Percentiles rank a stretch among this genome's conserved stretches.
phyloP scores from a whole-genome alignment of 2,797 vertebrate genomes.

The Zalophus californianus region DNA sequence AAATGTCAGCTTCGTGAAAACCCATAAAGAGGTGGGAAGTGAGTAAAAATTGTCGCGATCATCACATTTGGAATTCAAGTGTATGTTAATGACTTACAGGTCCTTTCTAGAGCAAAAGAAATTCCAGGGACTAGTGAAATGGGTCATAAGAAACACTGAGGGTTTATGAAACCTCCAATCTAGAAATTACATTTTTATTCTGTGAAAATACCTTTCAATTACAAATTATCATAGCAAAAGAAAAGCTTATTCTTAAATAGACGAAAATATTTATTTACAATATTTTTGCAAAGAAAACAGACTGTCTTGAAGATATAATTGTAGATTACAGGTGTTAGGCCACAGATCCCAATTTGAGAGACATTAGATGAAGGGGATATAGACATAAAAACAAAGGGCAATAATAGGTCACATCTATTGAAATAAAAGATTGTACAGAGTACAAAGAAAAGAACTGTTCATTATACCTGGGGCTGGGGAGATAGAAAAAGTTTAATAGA shows the following conservation, averaged over 20 bases:
- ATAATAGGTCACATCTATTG: not conserved
- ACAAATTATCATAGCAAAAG: not conserved
- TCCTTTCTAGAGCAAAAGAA: not conserved
- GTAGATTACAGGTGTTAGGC: not conserved
- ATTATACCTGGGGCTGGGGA: not conserved
- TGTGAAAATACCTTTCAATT: not conserved
- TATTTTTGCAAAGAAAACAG: not conserved
- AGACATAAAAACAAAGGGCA: not conserved
- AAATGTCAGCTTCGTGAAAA: not conserved
- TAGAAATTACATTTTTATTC: not conserved
- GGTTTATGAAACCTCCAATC: not conserved
- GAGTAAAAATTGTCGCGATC: not conserved
- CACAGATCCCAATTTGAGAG: not conserved
- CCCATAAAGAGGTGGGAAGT: not conserved
- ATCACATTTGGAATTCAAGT: not conserved
- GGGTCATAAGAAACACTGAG: not conserved
- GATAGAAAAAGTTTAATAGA: not conserved
- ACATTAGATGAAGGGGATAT: not conserved
- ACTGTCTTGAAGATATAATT: not conserved
- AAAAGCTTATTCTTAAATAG: not conserved
- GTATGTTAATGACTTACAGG: not conserved
- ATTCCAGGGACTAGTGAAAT: not conserved
- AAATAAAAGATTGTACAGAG: not conserved
- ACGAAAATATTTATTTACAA: not conserved
- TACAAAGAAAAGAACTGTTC: not conserved